phyloP scores from a whole-genome alignment of 2,888 invertebrate genomes.

The Drosophila flavopinicola region DNA sequence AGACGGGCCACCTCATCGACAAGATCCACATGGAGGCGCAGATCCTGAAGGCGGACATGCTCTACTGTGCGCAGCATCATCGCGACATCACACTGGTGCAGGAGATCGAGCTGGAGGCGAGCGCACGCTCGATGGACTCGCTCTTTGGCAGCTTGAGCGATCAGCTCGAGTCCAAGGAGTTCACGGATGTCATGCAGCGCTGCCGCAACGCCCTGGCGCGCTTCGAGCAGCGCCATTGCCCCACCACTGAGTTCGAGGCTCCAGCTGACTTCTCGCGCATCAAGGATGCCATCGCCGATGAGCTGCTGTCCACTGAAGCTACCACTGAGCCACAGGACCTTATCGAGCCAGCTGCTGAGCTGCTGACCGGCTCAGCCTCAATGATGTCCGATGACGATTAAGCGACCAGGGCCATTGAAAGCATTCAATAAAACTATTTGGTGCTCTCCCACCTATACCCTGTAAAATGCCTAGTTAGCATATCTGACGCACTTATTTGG shows the following conservation, averaged over 20 bases:
- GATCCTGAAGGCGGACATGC: slow-evolving; percentile 36
- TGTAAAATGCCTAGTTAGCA: too few species aligned
- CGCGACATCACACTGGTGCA: slow-evolving; percentile 45
- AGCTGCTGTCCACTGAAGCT: background rate
- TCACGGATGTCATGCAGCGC: slow-evolving; percentile 20
- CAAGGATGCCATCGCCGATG: background rate
- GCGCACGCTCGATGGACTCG: slow-evolving; percentile 18
- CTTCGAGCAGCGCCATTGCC: background rate
- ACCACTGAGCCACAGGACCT: background rate
- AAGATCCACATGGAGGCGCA: slow-evolving; percentile 43
- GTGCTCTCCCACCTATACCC: too few species aligned
- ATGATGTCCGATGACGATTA: too few species aligned
- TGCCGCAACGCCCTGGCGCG: slow-evolving; percentile 27
- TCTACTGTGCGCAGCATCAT: slow-evolving; percentile 33
- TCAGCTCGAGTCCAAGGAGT: slow-evolving; percentile 31
- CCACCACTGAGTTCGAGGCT: background rate
- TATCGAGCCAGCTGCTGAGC: background rate
- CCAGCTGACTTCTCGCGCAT: background rate
- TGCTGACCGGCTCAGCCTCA: background rate
- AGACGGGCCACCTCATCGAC: slow-evolving; percentile 45
- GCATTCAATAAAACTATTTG: too few species aligned
- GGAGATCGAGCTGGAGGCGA: slow-evolving; percentile 51
- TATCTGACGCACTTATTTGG: too few species aligned
- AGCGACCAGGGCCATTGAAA: too few species aligned
- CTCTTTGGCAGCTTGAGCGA: slow-evolving; percentile 29